Percentiles rank a stretch among this genome's conserved stretches.
These are phyloP conservation scores for Sarotherodon lohbergeri DNA, from an alignment of 2,113 vertebrate genomes.

Conservation along the genomic window DNA sequence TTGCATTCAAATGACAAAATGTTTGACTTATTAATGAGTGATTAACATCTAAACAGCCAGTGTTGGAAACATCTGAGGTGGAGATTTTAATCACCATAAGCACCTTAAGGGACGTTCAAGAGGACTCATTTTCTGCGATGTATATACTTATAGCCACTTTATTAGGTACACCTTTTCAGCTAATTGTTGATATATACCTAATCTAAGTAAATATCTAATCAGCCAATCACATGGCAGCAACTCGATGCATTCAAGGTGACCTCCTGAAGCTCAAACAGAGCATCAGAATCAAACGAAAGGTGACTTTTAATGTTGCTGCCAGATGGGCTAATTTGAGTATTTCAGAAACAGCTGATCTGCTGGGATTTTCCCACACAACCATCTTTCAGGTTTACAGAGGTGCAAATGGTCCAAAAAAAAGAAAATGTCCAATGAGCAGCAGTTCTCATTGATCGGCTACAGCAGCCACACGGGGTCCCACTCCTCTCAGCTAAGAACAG, in stretches of 20 bases:
- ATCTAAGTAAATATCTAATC: not conserved
- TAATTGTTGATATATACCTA: not conserved
- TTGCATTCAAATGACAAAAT: not conserved
- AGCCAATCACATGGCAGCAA: not conserved
- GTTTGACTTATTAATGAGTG: not conserved
- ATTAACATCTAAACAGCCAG: not conserved
- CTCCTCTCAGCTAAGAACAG: too few species aligned
- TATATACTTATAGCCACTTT: not conserved
- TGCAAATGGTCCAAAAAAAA: not conserved
- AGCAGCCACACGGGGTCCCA: too few species aligned
- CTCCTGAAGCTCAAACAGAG: not conserved
- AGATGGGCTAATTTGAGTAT: not conserved
- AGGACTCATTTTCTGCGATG: fast-evolving
- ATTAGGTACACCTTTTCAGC: not conserved
- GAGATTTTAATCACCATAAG: not conserved
- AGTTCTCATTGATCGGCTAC: too few species aligned
- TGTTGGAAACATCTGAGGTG: not conserved
- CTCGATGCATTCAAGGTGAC: not conserved
- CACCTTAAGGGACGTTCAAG: not conserved
- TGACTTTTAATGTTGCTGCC: not conserved
- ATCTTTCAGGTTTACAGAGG: not conserved
- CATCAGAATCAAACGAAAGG: not conserved
- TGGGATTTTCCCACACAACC: not conserved
- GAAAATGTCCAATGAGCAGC: too few species aligned
- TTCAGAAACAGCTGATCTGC: not conserved